Evolutionary conservation across 1,140 invertebrate species (phyloP).

Genomic region (Teleogryllus occipitalis): DNA sequence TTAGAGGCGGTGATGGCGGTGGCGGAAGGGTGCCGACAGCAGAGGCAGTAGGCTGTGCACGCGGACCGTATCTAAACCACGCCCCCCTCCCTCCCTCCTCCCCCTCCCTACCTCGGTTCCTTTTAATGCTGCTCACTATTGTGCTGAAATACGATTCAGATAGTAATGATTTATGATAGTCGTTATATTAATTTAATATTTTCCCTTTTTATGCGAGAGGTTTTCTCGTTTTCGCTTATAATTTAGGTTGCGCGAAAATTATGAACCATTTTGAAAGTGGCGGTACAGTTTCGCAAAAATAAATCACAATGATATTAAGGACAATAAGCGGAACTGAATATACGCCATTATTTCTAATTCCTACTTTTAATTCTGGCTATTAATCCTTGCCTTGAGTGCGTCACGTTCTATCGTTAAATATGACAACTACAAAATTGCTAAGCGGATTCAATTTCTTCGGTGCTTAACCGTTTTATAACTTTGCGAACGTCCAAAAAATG

Average conservation of each 20-base stretch:
- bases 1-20: too few relatives aligned
- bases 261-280: constrained; percentile 1
- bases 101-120: background rate
- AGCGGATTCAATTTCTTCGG: background rate
- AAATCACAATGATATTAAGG: background rate
- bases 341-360: background rate
- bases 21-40: too few relatives aligned
- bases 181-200: constrained; percentile 6
- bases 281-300: background rate
- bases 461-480: background rate
- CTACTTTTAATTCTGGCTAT: background rate
- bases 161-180: background rate
- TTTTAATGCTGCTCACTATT: background rate
- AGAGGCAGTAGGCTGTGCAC: too few relatives aligned
- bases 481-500: background rate
- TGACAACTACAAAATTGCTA: background rate
- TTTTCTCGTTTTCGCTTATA: background rate
- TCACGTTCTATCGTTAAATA: background rate
- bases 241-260: constrained; percentile 1
- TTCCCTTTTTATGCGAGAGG: background rate
- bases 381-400: background rate
- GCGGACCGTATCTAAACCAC: too few relatives aligned
- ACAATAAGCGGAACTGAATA: background rate
- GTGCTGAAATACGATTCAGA: constrained; percentile 1
- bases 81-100: too few relatives aligned